phyloP scores from a whole-genome alignment of 2,888 invertebrate genomes.

The Portevinia maculata region DNA sequence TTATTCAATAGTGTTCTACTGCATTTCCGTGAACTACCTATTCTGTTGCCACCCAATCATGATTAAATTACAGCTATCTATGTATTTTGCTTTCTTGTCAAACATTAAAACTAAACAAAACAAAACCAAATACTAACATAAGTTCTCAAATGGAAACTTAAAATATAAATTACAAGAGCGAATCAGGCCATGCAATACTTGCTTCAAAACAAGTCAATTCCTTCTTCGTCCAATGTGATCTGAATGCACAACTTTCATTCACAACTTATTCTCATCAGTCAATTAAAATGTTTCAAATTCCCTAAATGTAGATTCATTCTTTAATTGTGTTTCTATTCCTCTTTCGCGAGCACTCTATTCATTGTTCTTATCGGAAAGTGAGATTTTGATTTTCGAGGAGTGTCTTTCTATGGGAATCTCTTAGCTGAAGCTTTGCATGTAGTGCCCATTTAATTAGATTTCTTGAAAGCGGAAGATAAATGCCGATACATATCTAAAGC shows the following conservation, averaged over 20 bases:
- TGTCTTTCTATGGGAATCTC: slow-evolving; percentile 12
- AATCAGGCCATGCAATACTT: not conserved
- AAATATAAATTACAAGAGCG: slow-evolving; percentile 9
- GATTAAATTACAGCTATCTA: too few relatives aligned
- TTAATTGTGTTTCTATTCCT: slow-evolving; percentile 61
- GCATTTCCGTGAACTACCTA: too few relatives aligned
- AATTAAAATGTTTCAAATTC: slow-evolving; percentile 43
- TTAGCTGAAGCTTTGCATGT: slow-evolving; percentile 14
- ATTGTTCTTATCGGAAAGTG: slow-evolving; percentile 54
- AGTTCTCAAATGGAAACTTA: slow-evolving; percentile 6
- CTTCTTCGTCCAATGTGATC: not conserved
- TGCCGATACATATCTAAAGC: slow-evolving; percentile 29
- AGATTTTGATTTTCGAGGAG: slow-evolving; percentile 52
- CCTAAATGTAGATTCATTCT: slow-evolving; percentile 37
- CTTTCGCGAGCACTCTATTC: slow-evolving; percentile 23
- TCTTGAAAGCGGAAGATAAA: slow-evolving; percentile 50
- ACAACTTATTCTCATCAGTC: slow-evolving; percentile 43
- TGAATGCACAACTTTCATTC: slow-evolving; percentile 10
- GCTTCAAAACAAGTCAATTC: not conserved
- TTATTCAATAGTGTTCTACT: too few relatives aligned
- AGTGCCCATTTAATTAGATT: slow-evolving; percentile 51
- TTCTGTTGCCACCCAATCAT: too few relatives aligned
- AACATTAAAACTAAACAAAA: too few relatives aligned
- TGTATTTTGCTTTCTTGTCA: too few relatives aligned
- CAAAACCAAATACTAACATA: too few relatives aligned